These are phyloP conservation scores for Eilema griseolum DNA, from an alignment of 2,888 invertebrate genomes.

Conservation along the genomic window DNA sequence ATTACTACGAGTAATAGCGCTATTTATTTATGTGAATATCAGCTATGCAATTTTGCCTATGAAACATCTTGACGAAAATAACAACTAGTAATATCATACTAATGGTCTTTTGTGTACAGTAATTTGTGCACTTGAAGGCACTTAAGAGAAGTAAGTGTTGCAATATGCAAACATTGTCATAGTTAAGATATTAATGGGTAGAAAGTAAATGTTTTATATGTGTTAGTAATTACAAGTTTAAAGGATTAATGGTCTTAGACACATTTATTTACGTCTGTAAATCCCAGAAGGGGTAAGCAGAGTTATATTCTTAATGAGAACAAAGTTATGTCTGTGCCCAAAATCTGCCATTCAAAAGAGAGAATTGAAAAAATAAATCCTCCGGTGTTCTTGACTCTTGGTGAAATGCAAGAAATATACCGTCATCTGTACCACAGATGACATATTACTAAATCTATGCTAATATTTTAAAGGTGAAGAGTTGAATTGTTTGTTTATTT, in stretches of 20 bases:
- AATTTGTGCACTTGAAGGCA: background rate
- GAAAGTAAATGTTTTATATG: background rate
- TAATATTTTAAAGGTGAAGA: too few relatives aligned
- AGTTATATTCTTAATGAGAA: too few relatives aligned
- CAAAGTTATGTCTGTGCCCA: too few relatives aligned
- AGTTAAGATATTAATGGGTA: background rate
- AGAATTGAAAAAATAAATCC: too few relatives aligned
- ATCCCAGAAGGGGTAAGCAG: too few relatives aligned
- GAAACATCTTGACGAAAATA: background rate
- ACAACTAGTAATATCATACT: background rate
- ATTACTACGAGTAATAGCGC: constrained; percentile 1
- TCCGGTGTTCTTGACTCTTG: too few relatives aligned
- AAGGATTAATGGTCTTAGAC: background rate
- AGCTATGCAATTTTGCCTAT: background rate
- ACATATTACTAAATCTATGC: too few relatives aligned
- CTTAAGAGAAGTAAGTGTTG: constrained; percentile 2
- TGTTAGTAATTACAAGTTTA: background rate
- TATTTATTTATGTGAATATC: background rate
- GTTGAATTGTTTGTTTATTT: too few relatives aligned
- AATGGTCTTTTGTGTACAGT: background rate
- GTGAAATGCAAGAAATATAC: too few relatives aligned
- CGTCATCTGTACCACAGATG: too few relatives aligned
- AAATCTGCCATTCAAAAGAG: too few relatives aligned
- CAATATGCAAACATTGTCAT: background rate
- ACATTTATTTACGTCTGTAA: too few relatives aligned